Conservation (phyloP, 2,888 invertebrate genomes). For the Diadegma fenestrale region DNA sequence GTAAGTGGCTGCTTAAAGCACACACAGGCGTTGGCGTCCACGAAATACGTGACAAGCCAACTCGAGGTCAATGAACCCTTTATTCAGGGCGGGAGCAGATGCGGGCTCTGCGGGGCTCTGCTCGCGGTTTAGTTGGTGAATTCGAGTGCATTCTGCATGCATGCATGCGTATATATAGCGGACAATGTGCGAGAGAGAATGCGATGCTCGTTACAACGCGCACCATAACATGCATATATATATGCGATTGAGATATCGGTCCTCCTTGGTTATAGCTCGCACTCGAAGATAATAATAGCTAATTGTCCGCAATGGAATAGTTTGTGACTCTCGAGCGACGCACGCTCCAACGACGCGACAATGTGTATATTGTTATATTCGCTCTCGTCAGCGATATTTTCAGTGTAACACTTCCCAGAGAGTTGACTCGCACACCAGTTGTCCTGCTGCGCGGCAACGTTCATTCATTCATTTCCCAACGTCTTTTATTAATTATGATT, state of each 20-base stretch:
- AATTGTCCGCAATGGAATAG: conserved; percentile 63
- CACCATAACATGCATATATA: background rate
- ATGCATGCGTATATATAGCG: conserved; percentile 22
- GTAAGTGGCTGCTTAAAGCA: conserved; percentile 24
- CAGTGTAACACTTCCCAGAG: conserved; percentile 51
- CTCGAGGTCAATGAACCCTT: conserved; percentile 65
- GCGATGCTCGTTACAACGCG: background rate
- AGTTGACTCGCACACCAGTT: background rate
- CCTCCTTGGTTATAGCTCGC: conserved; percentile 60
- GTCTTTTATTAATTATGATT: conserved; percentile 19
- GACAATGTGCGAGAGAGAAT: conserved; percentile 1
- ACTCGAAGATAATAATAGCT: conserved; percentile 68
- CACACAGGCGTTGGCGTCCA: conserved; percentile 66
- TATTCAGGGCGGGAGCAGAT: conserved; percentile 66
- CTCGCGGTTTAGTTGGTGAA: conserved; percentile 58
- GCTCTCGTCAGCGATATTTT: conserved; percentile 25
- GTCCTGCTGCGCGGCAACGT: background rate
- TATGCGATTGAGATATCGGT: conserved; percentile 65
- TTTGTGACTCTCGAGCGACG: conserved; percentile 41
- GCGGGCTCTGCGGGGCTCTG: conserved; percentile 57
- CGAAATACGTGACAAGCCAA: conserved; percentile 66
- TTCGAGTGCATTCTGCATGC: conserved; percentile 51
- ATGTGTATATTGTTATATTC: conserved; percentile 43
- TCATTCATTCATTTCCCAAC: conserved; percentile 35
- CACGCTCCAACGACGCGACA: conserved; percentile 34